Percentiles rank a stretch among this genome's conserved stretches.
phyloP scores from a whole-genome alignment of 1,140 invertebrate species.

The Eriocheir sinensis region DNA sequence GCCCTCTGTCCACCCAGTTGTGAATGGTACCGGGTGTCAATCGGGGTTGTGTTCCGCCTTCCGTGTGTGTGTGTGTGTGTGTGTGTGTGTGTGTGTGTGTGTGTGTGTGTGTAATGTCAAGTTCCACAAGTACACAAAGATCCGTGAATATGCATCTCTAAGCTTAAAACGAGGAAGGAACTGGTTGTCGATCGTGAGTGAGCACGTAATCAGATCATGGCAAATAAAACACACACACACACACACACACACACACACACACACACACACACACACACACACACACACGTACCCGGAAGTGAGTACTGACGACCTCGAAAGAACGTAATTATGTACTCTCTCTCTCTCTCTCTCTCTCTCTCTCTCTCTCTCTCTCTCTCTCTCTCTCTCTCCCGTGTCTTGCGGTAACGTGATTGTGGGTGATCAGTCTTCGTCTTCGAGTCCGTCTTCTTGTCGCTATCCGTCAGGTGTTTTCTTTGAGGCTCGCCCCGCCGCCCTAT shows the following conservation, averaged over 20 bases:
- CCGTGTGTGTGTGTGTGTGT: not conserved
- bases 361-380: constrained; percentile 57
- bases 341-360: not conserved
- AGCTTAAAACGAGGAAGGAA: not conserved
- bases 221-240: constrained; percentile 41
- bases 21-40: too few species aligned
- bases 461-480: not conserved
- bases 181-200: not conserved
- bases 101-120: not conserved
- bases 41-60: too few species aligned
- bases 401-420: not conserved
- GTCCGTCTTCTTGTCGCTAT: not conserved
- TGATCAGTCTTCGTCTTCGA: not conserved
- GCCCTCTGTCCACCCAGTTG: too few species aligned
- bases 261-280: constrained; percentile 41
- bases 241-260: constrained; percentile 48
- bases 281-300: not conserved
- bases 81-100: not conserved
- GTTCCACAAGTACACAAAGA: not conserved
- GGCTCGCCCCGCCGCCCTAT: not conserved
- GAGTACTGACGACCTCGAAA: not conserved
- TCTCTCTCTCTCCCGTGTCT: constrained; percentile 53
- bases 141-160: not conserved
- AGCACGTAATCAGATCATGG: too few species aligned
- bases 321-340: not conserved